Percentiles rank a stretch among this genome's conserved stretches.
Evolutionary conservation across 2,797 vertebrate genomes (phyloP).

Genomic region (Dipus sagitta): DNA sequence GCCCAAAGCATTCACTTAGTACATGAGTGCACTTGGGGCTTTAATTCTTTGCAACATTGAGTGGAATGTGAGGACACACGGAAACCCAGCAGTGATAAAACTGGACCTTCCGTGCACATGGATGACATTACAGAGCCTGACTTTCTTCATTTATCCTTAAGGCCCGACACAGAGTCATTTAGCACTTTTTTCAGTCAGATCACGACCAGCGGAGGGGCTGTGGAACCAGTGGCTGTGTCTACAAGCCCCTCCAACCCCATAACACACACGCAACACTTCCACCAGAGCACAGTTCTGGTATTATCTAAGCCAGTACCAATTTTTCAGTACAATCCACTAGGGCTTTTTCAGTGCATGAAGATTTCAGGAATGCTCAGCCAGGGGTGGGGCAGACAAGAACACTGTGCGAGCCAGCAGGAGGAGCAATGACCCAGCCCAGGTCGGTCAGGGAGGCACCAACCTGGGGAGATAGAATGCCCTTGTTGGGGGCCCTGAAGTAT

Average conservation of each 20-base stretch:
- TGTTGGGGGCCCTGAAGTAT: not conserved
- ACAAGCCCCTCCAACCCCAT: not conserved
- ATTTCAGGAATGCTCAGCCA: not conserved
- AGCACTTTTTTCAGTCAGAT: conserved; percentile 9
- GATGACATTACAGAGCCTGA: not conserved
- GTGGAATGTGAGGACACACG: not conserved
- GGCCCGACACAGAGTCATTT: not conserved
- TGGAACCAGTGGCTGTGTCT: not conserved
- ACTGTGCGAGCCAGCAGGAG: not conserved
- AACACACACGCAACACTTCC: too few relatives aligned
- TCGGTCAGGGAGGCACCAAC: not conserved
- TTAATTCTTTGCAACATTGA: not conserved
- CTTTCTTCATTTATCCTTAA: not conserved
- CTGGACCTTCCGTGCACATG: not conserved
- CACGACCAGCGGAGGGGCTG: not conserved
- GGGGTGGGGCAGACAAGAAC: not conserved
- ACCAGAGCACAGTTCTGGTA: not conserved
- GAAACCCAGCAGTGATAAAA: not conserved
- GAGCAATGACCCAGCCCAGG: not conserved
- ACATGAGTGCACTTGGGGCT: conserved; percentile 6
- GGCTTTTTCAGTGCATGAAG: not conserved
- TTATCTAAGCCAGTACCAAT: not conserved
- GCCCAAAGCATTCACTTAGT: not conserved
- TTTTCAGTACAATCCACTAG: not conserved
- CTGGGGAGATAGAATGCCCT: not conserved